Percentiles rank a stretch among this genome's conserved stretches.
These are phyloP conservation scores for Drosophila hydei DNA, from an alignment of 1,140 invertebrate species.

Conservation along the genomic window DNA sequence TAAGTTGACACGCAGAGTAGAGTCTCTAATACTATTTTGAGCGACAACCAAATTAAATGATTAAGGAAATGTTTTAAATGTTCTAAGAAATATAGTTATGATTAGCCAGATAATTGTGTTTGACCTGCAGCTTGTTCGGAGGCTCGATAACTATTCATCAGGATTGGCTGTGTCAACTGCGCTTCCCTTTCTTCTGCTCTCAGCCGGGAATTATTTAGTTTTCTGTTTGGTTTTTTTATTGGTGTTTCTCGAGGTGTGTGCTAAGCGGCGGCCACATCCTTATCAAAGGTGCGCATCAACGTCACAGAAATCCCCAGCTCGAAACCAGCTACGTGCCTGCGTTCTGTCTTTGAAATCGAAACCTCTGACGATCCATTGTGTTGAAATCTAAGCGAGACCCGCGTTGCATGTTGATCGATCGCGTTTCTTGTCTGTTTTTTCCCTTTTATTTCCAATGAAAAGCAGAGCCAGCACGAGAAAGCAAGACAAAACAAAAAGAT, in stretches of 20 bases:
- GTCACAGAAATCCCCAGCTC: constrained; percentile 51
- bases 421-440: constrained; percentile 14
- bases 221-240: background rate
- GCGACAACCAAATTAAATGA: too few species aligned
- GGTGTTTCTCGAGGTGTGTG: constrained; percentile 45
- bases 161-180: constrained; percentile 67
- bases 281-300: constrained; percentile 78
- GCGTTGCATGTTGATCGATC: constrained; percentile 76
- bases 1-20: too few species aligned
- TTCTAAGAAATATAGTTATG: background rate
- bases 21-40: too few species aligned
- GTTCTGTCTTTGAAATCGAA: constrained; percentile 74
- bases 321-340: constrained; percentile 55
- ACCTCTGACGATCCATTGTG: constrained; percentile 68
- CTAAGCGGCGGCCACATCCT: constrained; percentile 54
- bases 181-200: constrained; percentile 32
- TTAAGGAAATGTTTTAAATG: background rate
- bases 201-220: constrained; percentile 12
- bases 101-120: too few species aligned
- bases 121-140: too few species aligned
- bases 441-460: constrained; percentile 59
- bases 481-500: constrained; percentile 67
- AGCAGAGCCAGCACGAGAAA: constrained; percentile 45
- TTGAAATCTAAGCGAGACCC: constrained; percentile 71
- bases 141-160: constrained; percentile 58